These are phyloP conservation scores for Luehdorfia chinensis DNA, from an alignment of 1,140 invertebrate species.

Conservation along the genomic window DNA sequence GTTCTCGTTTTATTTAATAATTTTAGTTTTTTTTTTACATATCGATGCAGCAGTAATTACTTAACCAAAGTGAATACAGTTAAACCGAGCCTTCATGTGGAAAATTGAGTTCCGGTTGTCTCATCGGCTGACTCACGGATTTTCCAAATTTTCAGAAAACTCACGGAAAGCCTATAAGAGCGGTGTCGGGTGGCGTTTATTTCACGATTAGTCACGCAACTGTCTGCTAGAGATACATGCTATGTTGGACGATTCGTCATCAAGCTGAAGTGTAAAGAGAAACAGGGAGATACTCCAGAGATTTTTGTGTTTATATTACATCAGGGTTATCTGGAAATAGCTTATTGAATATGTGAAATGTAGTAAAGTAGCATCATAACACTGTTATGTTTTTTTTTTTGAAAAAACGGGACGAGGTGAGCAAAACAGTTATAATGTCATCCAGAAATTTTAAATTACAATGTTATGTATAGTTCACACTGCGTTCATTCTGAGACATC, in stretches of 20 bases:
- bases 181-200: conserved; percentile 44
- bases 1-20: too few relatives aligned
- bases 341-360: too few relatives aligned
- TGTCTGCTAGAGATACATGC: conserved; percentile 10
- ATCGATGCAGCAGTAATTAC: too few relatives aligned
- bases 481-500: too few relatives aligned
- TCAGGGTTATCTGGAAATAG: not conserved
- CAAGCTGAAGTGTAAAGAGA: conserved; percentile 11
- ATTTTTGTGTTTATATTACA: not conserved
- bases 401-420: too few relatives aligned
- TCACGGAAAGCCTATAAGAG: conserved; percentile 61
- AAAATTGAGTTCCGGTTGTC: conserved; percentile 40
- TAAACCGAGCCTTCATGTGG: conserved; percentile 9
- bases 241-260: conserved; percentile 21
- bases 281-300: not conserved
- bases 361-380: too few relatives aligned
- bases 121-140: conserved; percentile 59
- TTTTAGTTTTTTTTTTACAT: too few relatives aligned
- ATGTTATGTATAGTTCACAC: too few relatives aligned
- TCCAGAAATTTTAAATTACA: too few relatives aligned
- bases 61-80: too few relatives aligned
- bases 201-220: conserved; percentile 54
- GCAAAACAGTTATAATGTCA: too few relatives aligned
- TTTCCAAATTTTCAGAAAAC: conserved; percentile 64
- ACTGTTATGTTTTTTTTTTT: too few relatives aligned